These are phyloP conservation scores for Meteorus colon DNA, from an alignment of 2,888 invertebrate species.

Conservation along the genomic window DNA sequence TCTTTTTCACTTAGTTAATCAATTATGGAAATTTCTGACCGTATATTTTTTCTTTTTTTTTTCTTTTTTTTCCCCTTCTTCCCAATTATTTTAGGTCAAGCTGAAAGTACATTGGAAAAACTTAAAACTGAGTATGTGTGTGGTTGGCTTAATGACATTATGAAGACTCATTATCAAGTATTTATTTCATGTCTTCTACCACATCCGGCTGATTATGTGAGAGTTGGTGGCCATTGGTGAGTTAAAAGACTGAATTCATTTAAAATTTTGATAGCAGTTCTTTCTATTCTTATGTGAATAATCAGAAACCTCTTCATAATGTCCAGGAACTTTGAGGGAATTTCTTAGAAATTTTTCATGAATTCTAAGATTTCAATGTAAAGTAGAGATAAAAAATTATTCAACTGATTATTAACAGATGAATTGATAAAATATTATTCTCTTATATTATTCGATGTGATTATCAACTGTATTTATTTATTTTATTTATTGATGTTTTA, in stretches of 20 bases:
- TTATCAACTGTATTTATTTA: too few relatives aligned
- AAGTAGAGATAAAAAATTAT: too few relatives aligned
- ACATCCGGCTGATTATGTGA: conserved; percentile 95
- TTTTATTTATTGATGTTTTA: neutral
- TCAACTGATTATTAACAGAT: too few relatives aligned
- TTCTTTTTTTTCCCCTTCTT: conserved; percentile 37
- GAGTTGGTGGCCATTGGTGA: conserved; percentile 96
- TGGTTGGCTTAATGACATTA: conserved; percentile 91
- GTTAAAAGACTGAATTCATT: conserved; percentile 43
- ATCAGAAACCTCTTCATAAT: too few relatives aligned
- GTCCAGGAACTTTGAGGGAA: too few relatives aligned
- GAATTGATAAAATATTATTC: too few relatives aligned
- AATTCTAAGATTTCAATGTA: too few relatives aligned
- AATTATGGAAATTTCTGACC: neutral
- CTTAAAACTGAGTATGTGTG: conserved; percentile 94
- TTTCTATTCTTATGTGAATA: too few relatives aligned
- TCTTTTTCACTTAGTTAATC: neutral
- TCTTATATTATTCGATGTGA: too few relatives aligned
- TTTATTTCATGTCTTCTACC: conserved; percentile 96
- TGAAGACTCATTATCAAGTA: conserved; percentile 88
- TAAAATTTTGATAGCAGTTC: neutral
- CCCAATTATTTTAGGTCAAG: conserved; percentile 76
- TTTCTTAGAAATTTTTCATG: too few relatives aligned
- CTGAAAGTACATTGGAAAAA: conserved; percentile 91
- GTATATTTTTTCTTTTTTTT: neutral